A percentile compares a stretch with the other conserved stretches of the same genome.
Evolutionary conservation across 2,797 vertebrate species (phyloP).

Genomic region (Lepidocolaptes lacrymiger): DNA sequence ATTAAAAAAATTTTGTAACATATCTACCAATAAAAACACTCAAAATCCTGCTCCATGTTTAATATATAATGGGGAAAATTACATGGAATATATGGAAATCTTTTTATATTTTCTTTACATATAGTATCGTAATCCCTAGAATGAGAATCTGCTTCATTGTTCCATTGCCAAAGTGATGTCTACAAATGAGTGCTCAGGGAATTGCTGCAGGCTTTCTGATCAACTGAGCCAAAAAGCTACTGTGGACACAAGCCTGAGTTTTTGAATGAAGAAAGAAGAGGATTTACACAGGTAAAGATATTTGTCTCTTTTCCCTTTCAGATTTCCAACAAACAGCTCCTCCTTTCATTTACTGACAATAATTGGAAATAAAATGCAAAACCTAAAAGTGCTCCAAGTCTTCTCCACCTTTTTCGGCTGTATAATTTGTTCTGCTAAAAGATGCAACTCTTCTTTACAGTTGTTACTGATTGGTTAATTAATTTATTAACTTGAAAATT

Average conservation of each 20-base stretch:
- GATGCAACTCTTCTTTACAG: neutral
- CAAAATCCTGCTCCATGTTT: neutral
- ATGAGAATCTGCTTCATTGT: constrained; percentile 12
- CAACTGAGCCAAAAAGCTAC: constrained; percentile 52
- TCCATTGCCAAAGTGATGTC: constrained; percentile 36
- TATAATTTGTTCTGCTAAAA: neutral
- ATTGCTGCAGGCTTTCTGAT: constrained; percentile 61
- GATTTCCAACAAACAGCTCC: neutral
- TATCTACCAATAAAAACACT: neutral
- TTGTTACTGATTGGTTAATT: neutral
- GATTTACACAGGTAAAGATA: constrained; percentile 30
- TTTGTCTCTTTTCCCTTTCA: neutral
- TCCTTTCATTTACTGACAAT: neutral
- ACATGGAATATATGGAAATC: constrained; percentile 19
- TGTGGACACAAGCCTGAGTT: constrained; percentile 40
- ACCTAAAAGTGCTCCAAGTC: neutral
- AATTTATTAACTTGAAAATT: neutral
- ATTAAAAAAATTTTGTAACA: neutral
- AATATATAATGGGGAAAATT: neutral
- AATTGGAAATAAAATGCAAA: neutral
- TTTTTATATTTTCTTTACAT: constrained; percentile 44
- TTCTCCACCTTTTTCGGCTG: neutral
- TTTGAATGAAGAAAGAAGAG: constrained; percentile 36
- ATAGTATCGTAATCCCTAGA: neutral
- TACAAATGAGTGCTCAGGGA: constrained; percentile 49